phyloP scores from a whole-genome alignment of 2,888 invertebrate genomes.

The Pocota personata region DNA sequence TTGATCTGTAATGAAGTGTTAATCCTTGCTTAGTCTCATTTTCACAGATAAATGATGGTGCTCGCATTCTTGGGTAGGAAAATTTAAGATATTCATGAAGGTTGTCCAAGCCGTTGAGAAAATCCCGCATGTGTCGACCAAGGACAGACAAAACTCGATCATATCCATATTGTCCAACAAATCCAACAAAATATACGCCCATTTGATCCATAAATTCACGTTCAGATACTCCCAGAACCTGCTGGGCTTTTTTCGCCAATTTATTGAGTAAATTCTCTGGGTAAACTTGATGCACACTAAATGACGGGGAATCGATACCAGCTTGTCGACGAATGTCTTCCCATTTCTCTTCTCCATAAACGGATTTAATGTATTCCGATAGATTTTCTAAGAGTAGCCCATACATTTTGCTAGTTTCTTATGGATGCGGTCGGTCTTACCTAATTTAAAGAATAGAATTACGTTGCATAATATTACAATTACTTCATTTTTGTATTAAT shows the following conservation, averaged over 20 bases:
- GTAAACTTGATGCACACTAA: conserved; percentile 96
- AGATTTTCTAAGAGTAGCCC: conserved; percentile 97
- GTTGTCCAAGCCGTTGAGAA: conserved; percentile 97
- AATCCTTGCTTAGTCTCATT: conserved; percentile 96
- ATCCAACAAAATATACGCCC: conserved; percentile 96
- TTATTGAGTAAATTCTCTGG: conserved; percentile 94
- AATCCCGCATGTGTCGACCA: conserved; percentile 97
- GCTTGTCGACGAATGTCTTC: conserved; percentile 94
- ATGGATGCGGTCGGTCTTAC: not conserved
- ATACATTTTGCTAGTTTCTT: conserved; percentile 89
- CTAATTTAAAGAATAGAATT: too few species aligned
- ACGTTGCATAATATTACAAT: too few species aligned
- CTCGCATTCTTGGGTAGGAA: conserved; percentile 94
- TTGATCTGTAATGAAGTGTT: conserved; percentile 96
- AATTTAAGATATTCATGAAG: conserved; percentile 98
- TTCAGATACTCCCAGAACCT: conserved; percentile 93
- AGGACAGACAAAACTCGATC: conserved; percentile 94
- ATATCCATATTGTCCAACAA: conserved; percentile 97
- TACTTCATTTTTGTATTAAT: too few species aligned
- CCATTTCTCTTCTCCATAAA: conserved; percentile 98
- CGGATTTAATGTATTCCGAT: conserved; percentile 94
- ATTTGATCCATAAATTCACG: conserved; percentile 96
- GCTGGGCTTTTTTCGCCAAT: conserved; percentile 92
- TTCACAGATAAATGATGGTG: conserved; percentile 98
- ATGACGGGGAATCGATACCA: conserved; percentile 93